Evolutionary conservation across 2,113 vertebrate species (phyloP), one percentile per base, ranked within the genome.

Genomic region (Cinclus cinclus): DNA sequence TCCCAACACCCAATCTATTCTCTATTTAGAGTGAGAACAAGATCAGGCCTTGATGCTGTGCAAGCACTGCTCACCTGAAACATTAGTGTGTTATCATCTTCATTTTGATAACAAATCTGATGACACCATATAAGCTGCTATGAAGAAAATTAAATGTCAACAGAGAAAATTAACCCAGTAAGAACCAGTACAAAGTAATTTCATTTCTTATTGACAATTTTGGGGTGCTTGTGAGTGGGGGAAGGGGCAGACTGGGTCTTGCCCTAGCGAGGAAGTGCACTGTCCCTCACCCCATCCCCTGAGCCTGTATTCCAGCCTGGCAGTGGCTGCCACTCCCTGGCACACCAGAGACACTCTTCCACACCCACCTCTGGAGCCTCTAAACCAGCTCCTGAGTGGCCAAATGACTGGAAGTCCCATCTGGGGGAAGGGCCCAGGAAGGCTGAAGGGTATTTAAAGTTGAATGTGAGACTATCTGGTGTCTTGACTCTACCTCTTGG

Each of bases 211-310:
- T 3, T 41, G 56, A 22, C 4, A 13, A 7, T 55, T 81, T 82
- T 53, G 12, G 22, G 31, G 17, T 44, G 6, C 14, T 4, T 18
- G 3, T 52, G 18, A 33, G 14, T 15, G 14, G 13, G 11, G 21
- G 7, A 76, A 42, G 31, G 44, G 31, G 31, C 8, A 59, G 11
- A 21, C 24, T 0, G 2, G 4, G 8, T 15, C 24, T 18, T 42
- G 19, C 30, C 35, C 35, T 25, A 44, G 25, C 0, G 0, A 50
- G 17, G 7, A 24, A 25, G 25, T 35, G 42, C 20, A 15, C 9
- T 27, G 33, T 46, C 58, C 47, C 39, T 30, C 20, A 31, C 1
- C 4, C 3, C 31, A 35, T 2, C 11, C 31, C 52, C 18, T 6
- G 25, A 37, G 17, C 27, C 21, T 35, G 20, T 31, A 22, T 68